A percentile compares a stretch with the other conserved stretches of the same genome.
phyloP scores from a whole-genome alignment of 2,113 vertebrate species.

The Chinchilla lanigera region DNA sequence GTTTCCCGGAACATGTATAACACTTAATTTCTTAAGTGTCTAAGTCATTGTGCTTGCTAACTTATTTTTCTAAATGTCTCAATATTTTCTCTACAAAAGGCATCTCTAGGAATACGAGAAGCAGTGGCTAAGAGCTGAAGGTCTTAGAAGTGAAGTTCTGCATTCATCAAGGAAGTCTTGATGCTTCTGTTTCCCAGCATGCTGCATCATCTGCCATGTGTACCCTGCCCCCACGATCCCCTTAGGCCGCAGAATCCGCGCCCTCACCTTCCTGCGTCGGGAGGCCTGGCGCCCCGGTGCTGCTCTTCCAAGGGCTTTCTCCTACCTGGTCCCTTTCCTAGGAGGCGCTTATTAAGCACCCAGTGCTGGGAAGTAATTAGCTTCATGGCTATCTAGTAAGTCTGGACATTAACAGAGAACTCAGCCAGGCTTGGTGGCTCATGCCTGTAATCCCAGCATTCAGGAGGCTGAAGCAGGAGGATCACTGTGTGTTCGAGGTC shows the following conservation, averaged over 20 bases:
- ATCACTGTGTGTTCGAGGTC: background rate
- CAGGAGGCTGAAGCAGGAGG: background rate
- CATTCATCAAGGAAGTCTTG: background rate
- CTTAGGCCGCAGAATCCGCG: fast-evolving
- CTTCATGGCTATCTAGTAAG: background rate
- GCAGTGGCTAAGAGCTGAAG: background rate
- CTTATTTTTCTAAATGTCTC: background rate
- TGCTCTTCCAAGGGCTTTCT: background rate
- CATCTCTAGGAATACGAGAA: background rate
- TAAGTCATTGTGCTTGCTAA: background rate
- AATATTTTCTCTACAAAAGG: background rate
- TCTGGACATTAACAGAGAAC: background rate
- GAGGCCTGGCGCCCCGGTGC: background rate
- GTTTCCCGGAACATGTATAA: background rate
- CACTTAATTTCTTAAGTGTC: background rate
- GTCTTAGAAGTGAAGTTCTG: background rate
- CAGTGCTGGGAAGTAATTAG: background rate
- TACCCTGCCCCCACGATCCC: no score
- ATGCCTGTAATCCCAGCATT: background rate
- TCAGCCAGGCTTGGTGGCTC: background rate
- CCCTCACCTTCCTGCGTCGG: fast-evolving
- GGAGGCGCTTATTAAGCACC: background rate
- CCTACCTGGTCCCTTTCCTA: background rate
- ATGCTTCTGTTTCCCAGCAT: no score
- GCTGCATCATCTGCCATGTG: background rate